Evolutionary conservation across 2,113 vertebrate genomes (phyloP).

Genomic region (Leptobrachium ailaonicum): DNA sequence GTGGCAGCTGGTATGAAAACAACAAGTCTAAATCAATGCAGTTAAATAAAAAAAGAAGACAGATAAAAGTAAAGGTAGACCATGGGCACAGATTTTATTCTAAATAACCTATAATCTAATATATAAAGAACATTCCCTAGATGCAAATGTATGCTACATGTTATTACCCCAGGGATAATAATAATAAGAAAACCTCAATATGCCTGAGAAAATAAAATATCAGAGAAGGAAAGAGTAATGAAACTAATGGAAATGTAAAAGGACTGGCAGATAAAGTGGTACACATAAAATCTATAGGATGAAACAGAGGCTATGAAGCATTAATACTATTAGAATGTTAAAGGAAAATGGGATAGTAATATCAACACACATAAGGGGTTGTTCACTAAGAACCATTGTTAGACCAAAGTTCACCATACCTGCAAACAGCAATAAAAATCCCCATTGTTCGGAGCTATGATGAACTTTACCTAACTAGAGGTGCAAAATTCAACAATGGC

Average conservation of each 20-base stretch:
- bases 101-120: neutral
- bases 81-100: neutral
- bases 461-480: too few species aligned
- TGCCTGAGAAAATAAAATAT: neutral
- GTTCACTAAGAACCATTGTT: too few species aligned
- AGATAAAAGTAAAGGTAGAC: neutral
- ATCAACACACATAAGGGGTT: too few species aligned
- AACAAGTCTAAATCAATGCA: constrained; percentile 4
- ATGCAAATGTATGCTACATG: neutral
- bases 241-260: neutral
- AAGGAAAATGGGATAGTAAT: too few species aligned
- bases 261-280: neutral
- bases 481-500: too few species aligned
- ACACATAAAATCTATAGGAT: neutral
- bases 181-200: neutral
- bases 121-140: neutral
- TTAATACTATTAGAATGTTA: too few species aligned
- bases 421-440: too few species aligned
- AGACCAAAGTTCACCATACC: too few species aligned
- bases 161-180: neutral
- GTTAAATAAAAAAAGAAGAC: neutral
- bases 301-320: too few species aligned
- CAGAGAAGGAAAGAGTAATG: neutral
- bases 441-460: too few species aligned
- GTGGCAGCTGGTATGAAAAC: constrained; percentile 20